Evolutionary conservation across 2,797 vertebrate species (phyloP).

Genomic region (Sebastes diploproa): DNA sequence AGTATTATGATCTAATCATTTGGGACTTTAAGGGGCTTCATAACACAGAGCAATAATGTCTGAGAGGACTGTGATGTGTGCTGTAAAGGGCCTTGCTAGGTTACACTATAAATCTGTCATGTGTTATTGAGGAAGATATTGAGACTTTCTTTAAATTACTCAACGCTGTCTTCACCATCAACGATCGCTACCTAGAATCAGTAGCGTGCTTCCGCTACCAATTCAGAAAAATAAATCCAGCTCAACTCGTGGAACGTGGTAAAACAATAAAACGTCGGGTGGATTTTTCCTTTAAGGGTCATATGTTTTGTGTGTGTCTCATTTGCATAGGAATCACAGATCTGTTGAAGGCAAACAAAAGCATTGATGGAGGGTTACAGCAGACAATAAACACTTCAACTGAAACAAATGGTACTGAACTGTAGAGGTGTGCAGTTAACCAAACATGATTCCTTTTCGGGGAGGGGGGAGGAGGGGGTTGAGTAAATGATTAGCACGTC

Average conservation of each 20-base stretch:
- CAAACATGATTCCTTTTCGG: constrained; percentile 59
- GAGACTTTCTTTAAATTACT: background rate
- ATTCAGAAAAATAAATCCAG: constrained; percentile 52
- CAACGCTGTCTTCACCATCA: background rate
- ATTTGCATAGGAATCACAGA: constrained; percentile 85
- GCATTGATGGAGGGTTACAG: constrained; percentile 34
- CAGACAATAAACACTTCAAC: constrained; percentile 40
- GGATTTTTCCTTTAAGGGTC: constrained; percentile 66
- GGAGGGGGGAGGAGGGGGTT: background rate
- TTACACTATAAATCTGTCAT: background rate
- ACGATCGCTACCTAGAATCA: background rate
- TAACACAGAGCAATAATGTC: background rate
- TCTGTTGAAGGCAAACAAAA: constrained; percentile 67
- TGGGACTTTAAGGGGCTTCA: background rate
- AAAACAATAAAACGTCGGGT: background rate
- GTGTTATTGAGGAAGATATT: background rate
- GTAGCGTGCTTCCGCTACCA: background rate
- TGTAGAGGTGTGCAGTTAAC: constrained; percentile 30
- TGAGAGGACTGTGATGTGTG: background rate
- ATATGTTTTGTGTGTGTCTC: constrained; percentile 35
- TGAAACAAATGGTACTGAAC: constrained; percentile 25
- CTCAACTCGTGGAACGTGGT: constrained; percentile 1
- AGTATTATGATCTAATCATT: background rate
- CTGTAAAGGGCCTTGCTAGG: background rate
- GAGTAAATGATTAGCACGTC: constrained; percentile 52